Base-by-base conservation (phyloP, 2,888 invertebrate genomes). In the Eupeodes latifasciatus region DNA sequence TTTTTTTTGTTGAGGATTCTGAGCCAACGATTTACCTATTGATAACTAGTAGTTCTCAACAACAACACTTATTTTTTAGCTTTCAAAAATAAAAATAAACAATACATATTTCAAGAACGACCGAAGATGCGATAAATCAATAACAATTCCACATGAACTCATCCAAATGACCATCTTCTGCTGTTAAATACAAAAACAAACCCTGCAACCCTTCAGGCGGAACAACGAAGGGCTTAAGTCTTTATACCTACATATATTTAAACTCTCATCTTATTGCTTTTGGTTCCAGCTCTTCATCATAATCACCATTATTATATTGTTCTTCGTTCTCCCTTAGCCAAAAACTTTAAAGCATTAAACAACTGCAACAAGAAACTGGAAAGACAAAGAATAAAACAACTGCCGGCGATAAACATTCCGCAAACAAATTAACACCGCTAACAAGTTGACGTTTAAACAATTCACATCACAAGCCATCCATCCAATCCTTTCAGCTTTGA, bases 351-450 rank as follows among this genome's bases (percentile, higher is more conserved):
- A 51, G 9, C n/a, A 47, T 6, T 16, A 14, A 14, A 11, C n/a
- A 66, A 74, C 36, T 51, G 76, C 55, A 81, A 71, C 64, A 72
- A 47, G 51, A 77, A 53, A 67, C 16, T 11, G 19, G 19, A 77
- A 61, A 78, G 62, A 55, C 75, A 69, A 75, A 75, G 69, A 62
- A 62, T 27, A 72, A 64, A 80, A 75, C 77, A 83, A 87, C 80
- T 81, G 40, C 57, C 78, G 74, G 85, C 85, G 80, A 88, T 88
- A 88, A 88, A 81, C 88, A 85, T 85, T 85, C 88, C 85, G 85
- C 88, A 88, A 88, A 88, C 88, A 88, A 88, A 88, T 88, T 88
- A 88, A 88, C 88, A 81, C 88, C 81, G 88, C 88, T 88, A 88
- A 88, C 88, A 74, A 88, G 85, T 88, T 88, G 88, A 88, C 88